Conservation (phyloP, 2,113 vertebrate genomes). For the Cyanoramphus novaezelandiae region DNA sequence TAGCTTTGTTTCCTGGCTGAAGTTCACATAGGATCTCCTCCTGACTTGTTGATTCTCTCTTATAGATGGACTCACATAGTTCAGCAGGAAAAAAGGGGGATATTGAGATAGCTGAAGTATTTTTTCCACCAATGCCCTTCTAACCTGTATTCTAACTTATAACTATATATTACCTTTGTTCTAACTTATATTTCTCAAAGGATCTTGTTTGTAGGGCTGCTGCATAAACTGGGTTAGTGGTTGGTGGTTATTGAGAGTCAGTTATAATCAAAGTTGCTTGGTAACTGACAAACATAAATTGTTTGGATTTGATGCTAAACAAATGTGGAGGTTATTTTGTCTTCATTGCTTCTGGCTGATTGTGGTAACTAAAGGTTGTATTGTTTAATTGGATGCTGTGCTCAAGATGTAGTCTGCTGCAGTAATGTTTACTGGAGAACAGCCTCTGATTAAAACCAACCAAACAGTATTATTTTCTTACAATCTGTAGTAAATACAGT, state of each 20-base stretch:
- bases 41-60: not conserved
- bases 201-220: not conserved
- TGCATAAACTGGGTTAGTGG: not conserved
- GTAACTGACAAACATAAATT: not conserved
- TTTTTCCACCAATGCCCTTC: not conserved
- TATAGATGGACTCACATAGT: rapidly evolving
- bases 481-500: not conserved
- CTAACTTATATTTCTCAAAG: not conserved
- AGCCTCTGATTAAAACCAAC: not conserved
- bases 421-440: not conserved
- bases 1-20: not conserved
- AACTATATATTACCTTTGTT: no score
- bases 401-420: not conserved
- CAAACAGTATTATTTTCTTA: not conserved
- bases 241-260: not conserved
- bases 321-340: not conserved
- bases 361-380: not conserved
- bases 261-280: not conserved
- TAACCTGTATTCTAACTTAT: not conserved
- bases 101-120: no score
- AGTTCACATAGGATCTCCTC: not conserved
- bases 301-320: not conserved
- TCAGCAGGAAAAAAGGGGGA: not conserved
- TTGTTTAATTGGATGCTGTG: not conserved
- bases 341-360: not conserved